Percentiles rank a stretch among this genome's conserved stretches.
Evolutionary conservation across 1,140 invertebrate species (phyloP).

Genomic region (Nasonia giraulti): DNA sequence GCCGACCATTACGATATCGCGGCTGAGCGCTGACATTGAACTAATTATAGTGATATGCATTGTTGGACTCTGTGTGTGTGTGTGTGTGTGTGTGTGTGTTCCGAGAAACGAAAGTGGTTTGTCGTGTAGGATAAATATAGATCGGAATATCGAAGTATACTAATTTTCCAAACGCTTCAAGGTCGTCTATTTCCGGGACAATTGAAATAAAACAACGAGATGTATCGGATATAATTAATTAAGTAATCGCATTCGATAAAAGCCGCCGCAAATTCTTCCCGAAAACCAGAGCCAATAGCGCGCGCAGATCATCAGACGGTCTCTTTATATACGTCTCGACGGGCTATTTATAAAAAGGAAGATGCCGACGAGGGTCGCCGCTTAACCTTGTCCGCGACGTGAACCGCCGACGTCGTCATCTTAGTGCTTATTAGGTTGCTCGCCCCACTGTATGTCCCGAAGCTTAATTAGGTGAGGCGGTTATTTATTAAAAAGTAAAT

Average conservation of each 20-base stretch:
- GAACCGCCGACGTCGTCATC: constrained; percentile 53
- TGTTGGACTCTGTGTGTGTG: background rate
- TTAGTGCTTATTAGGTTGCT: background rate
- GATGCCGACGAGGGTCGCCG: constrained; percentile 62
- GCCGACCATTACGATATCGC: background rate
- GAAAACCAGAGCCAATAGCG: background rate
- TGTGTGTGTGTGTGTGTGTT: background rate
- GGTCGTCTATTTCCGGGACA: too few species aligned
- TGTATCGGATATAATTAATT: too few species aligned
- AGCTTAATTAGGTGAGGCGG: too few species aligned
- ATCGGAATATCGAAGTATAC: too few species aligned
- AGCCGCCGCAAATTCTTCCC: background rate
- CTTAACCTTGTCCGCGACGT: constrained; percentile 68
- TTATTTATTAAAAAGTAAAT: too few species aligned
- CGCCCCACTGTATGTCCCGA: background rate
- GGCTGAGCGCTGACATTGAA: background rate
- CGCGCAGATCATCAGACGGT: background rate
- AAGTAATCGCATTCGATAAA: too few species aligned
- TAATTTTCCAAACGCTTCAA: too few species aligned
- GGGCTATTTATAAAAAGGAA: constrained; percentile 63
- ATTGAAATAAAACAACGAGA: too few species aligned
- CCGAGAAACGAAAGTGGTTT: background rate
- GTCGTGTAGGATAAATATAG: background rate
- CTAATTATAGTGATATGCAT: constrained; percentile 4
- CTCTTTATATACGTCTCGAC: constrained; percentile 7